Base-by-base conservation (phyloP, 2,113 vertebrate species). In the Phalacrocorax carbo region DNA sequence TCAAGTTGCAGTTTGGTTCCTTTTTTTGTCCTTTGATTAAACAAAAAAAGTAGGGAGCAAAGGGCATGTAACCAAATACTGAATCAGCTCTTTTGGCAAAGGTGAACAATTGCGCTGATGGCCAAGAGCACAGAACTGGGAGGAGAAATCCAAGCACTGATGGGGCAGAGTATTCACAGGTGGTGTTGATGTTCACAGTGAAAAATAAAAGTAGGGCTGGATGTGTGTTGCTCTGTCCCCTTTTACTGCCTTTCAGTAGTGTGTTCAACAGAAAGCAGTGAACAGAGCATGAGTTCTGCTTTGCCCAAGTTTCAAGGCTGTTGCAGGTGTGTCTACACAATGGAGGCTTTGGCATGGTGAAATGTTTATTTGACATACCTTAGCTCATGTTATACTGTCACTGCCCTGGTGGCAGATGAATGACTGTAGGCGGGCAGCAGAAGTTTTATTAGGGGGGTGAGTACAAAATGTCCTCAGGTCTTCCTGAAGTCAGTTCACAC, bases 361-460 rank as follows among this genome's bases (percentile, higher is more conserved):
- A 10, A 36, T 51, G 62, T 51, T 54, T 58, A 11, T 30, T 10
- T 30, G 18, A 8, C 4, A 4, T 7, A 13, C 26, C 30, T 58
- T 38, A 71, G 68, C 58, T 86, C 55, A 6, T 0, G 0, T 62
- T 51, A 7, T 7, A 0, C 38, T 44, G 55, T 60, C 3, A 4
- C 49, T 60, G 55, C n/a, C 22, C n/a, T 77, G 51, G 32, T 80
- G 64, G 38, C 64, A 77, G 22, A 10, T 54, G 10, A 3, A 4
- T 21, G 26, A 5, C 55, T 44, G 10, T 9, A 44, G 44, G 18
- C 0, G 5, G 61, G 46, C 21, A 40, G 52, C 27, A 25, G 36
- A 61, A 26, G 7, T 23, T 71, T 71, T 46, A 14, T 20, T 61
- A n/a, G 26, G 15, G 48, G 7, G 30, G 7, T 14, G 17, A 18